Conservation (phyloP, 2,797 vertebrate genomes). For the Setipinna tenuifilis region DNA sequence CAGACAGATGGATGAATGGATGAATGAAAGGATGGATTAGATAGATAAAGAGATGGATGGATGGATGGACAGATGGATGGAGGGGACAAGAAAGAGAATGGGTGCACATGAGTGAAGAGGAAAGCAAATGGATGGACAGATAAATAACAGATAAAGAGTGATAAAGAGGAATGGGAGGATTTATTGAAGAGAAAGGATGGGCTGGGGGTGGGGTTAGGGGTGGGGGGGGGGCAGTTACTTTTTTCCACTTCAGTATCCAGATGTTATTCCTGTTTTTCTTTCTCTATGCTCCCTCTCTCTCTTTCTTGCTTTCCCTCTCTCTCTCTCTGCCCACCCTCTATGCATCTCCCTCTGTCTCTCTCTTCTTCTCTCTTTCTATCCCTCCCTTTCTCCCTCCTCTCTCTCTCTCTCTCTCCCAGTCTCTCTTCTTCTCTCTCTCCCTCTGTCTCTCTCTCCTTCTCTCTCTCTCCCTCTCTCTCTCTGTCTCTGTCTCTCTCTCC, state of each 20-base stretch:
- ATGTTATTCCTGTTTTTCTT: constrained; percentile 67
- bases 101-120: neutral
- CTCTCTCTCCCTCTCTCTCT: neutral
- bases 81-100: neutral
- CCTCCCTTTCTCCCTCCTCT: neutral
- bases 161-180: constrained; percentile 6
- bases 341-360: too few relatives aligned
- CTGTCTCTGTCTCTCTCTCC: neutral
- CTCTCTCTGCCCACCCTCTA: too few relatives aligned
- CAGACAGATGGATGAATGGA: too few relatives aligned
- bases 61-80: too few relatives aligned
- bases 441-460: neutral
- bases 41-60: too few relatives aligned
- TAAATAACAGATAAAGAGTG: constrained; percentile 38
- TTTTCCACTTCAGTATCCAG: constrained; percentile 64
- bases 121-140: constrained; percentile 9
- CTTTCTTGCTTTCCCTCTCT: too few relatives aligned
- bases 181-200: constrained; percentile 45
- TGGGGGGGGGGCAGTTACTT: constrained; percentile 8
- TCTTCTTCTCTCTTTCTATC: too few relatives aligned
- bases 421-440: neutral
- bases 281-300: neutral
- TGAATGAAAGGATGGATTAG: too few relatives aligned
- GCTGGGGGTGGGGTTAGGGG: neutral
- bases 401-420: neutral